Evolutionary conservation across 2,797 vertebrate genomes (phyloP).

Genomic region (Halcyon chelicuti): DNA sequence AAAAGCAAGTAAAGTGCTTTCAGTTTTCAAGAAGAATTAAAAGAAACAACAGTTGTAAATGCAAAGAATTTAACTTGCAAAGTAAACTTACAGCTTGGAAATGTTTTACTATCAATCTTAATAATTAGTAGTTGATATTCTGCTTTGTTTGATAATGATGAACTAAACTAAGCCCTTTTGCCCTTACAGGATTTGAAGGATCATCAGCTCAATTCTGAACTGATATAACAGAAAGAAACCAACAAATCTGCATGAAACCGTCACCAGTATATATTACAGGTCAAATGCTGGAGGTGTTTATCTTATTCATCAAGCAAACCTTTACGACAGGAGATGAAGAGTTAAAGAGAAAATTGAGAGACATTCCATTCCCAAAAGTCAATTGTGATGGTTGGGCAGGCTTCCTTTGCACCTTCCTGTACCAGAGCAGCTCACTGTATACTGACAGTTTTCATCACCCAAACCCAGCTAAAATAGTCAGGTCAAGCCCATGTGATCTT

Average conservation of each 20-base stretch:
- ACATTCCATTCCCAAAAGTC: fast-evolving
- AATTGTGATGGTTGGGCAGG: neutral
- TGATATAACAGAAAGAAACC: neutral
- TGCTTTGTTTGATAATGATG: neutral
- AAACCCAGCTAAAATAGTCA: neutral
- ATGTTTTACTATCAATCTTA: neutral
- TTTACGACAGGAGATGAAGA: neutral
- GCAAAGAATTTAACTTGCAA: neutral
- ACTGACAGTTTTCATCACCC: neutral
- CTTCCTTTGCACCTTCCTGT: neutral
- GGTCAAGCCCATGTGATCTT: neutral
- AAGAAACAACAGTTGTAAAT: neutral
- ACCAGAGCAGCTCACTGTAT: neutral
- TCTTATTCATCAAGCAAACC: neutral
- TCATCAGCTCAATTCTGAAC: neutral
- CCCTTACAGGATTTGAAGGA: neutral
- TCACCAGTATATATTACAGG: neutral
- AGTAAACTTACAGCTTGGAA: neutral
- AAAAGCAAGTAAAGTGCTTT: neutral
- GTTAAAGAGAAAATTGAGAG: neutral
- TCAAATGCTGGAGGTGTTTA: neutral
- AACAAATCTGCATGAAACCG: neutral
- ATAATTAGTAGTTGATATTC: neutral
- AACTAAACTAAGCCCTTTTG: neutral
- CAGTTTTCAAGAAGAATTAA: neutral